phyloP scores from a whole-genome alignment of 2,113 vertebrate species.

The Stictonetta naevosa region DNA sequence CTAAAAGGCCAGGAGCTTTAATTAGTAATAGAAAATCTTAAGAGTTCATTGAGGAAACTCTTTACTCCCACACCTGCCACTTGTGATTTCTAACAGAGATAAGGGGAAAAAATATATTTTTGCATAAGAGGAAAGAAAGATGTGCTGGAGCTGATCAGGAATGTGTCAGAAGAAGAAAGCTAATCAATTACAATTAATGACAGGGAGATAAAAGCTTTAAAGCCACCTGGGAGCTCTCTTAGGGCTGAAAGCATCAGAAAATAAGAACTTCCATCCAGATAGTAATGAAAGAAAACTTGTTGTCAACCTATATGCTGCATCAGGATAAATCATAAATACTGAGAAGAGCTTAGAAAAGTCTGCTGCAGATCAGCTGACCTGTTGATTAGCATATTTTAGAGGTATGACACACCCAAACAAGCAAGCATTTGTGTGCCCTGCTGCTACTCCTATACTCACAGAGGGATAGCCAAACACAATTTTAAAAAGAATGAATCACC shows the following conservation, averaged over 20 bases:
- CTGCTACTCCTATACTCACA: not conserved
- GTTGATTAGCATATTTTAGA: not conserved
- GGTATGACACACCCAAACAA: not conserved
- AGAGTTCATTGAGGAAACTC: slow-evolving; percentile 1
- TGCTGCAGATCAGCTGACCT: not conserved
- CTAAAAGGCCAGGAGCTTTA: not conserved
- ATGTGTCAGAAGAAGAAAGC: slow-evolving; percentile 11
- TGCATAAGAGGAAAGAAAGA: not conserved
- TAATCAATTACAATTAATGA: slow-evolving; percentile 26
- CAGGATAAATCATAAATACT: not conserved
- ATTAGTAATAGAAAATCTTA: not conserved
- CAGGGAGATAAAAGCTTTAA: not conserved
- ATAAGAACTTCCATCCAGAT: not conserved
- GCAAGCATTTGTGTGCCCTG: not conserved
- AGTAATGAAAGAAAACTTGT: not conserved
- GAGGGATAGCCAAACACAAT: not conserved
- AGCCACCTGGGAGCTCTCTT: not conserved
- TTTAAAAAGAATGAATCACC: not conserved
- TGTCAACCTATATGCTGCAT: not conserved
- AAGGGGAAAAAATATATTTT: not conserved
- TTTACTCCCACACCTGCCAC: not conserved
- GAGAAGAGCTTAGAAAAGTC: not conserved
- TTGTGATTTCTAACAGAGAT: slow-evolving; percentile 2
- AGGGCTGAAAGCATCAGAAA: not conserved
- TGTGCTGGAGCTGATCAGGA: not conserved